Evolutionary conservation across 2,113 vertebrate species (phyloP).

Genomic region (Xiphophorus maculatus): DNA sequence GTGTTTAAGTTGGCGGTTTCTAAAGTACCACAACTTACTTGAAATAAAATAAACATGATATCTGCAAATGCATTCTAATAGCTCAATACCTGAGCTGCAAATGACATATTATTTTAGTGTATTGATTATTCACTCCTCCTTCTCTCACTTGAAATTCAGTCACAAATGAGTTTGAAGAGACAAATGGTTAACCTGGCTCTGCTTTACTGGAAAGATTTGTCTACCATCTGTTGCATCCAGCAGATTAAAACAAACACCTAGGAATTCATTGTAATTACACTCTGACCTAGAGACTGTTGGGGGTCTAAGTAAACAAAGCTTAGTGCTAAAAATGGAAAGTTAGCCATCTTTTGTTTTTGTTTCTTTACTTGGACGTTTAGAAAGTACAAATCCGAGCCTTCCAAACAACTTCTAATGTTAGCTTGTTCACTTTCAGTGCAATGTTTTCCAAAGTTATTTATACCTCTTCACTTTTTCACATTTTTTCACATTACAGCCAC

Average conservation of each 20-base stretch:
- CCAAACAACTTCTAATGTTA: background rate
- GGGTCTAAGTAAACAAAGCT: slow-evolving; percentile 37
- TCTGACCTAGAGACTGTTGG: slow-evolving; percentile 41
- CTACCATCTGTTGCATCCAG: slow-evolving; percentile 46
- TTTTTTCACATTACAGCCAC: background rate
- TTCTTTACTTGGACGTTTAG: background rate
- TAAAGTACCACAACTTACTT: background rate
- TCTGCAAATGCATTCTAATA: too few relatives aligned
- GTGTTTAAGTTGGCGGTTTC: background rate
- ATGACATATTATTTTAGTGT: too few relatives aligned
- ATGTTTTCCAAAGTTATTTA: background rate
- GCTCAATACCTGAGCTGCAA: too few relatives aligned
- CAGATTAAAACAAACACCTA: slow-evolving; percentile 65
- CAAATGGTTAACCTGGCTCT: slow-evolving; percentile 10
- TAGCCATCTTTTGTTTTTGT: slow-evolving; percentile 1
- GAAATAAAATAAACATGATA: too few relatives aligned
- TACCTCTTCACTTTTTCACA: background rate
- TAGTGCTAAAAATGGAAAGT: slow-evolving; percentile 56
- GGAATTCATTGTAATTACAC: slow-evolving; percentile 57
- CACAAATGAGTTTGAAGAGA: slow-evolving; percentile 16
- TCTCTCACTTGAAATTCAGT: background rate
- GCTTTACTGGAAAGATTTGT: slow-evolving; percentile 28
- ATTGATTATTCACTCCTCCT: background rate
- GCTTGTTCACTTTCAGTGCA: background rate
- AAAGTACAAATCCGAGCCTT: background rate